phyloP scores from a whole-genome alignment of 2,797 vertebrate genomes.

The Nothura maculosa region DNA sequence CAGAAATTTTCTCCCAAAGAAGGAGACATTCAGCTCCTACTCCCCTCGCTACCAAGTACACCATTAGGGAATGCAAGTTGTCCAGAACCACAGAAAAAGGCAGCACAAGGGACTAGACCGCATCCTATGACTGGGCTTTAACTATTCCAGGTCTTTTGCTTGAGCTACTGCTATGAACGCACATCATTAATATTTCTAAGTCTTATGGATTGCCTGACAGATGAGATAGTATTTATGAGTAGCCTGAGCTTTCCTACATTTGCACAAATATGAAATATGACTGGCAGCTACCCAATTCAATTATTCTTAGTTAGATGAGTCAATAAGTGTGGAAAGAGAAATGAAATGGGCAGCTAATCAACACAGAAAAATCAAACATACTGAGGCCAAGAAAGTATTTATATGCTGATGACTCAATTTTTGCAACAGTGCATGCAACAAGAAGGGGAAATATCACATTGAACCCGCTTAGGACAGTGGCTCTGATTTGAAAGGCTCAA shows the following conservation, averaged over 20 bases:
- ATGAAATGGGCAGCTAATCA: slow-evolving; percentile 41
- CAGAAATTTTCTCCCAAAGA: not conserved
- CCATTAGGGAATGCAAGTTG: not conserved
- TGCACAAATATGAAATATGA: not conserved
- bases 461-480: slow-evolving; percentile 19
- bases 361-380: slow-evolving; percentile 5
- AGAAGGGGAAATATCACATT: slow-evolving; percentile 54
- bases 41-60: not conserved
- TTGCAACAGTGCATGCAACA: not conserved
- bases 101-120: not conserved
- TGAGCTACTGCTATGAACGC: not conserved
- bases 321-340: slow-evolving; percentile 45
- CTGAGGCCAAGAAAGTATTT: slow-evolving; percentile 48
- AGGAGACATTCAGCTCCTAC: not conserved
- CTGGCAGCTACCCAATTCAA: slow-evolving; percentile 8
- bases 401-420: slow-evolving; percentile 57
- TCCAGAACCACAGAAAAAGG: not conserved
- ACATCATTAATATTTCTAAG: not conserved
- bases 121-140: not conserved
- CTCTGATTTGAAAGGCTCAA: not conserved
- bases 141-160: not conserved
- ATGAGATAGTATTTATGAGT: not conserved
- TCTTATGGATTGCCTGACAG: slow-evolving; percentile 14
- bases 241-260: slow-evolving; percentile 21
- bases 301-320: slow-evolving; percentile 44